These are phyloP conservation scores for Heteronetta atricapilla DNA, from an alignment of 2,113 vertebrate genomes.

Conservation along the genomic window DNA sequence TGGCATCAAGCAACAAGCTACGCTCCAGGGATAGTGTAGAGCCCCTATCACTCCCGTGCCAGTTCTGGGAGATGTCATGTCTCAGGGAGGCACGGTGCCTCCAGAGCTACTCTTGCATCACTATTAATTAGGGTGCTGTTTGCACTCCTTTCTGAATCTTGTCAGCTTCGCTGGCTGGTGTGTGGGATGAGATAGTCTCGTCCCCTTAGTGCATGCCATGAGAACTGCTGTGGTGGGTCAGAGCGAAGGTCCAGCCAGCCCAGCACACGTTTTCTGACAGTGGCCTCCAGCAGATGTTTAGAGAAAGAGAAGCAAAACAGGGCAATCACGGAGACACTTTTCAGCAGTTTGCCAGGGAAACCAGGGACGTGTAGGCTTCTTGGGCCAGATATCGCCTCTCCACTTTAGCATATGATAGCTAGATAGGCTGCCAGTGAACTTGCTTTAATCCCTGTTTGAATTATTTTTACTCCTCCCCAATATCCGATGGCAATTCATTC, in stretches of 20 bases:
- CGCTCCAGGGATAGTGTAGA: conserved; percentile 8
- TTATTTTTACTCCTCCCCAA: background rate
- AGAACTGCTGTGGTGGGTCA: background rate
- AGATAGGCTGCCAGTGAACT: conserved; percentile 16
- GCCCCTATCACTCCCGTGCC: conserved; percentile 35
- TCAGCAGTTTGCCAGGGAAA: background rate
- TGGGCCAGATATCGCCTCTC: conserved; percentile 24
- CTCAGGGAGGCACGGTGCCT: background rate
- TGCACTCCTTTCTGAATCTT: conserved; percentile 17
- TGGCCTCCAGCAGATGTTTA: conserved; percentile 50
- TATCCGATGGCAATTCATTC: background rate
- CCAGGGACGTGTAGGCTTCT: conserved; percentile 9
- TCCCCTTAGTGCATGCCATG: background rate
- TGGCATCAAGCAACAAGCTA: conserved; percentile 43
- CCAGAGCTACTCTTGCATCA: conserved; percentile 50
- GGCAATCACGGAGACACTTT: conserved; percentile 36
- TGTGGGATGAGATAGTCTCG: background rate
- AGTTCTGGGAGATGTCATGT: background rate
- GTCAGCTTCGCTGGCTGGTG: conserved; percentile 27
- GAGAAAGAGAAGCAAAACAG: conserved; percentile 28
- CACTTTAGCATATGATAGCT: background rate
- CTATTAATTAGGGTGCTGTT: conserved; percentile 48
- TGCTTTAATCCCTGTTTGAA: conserved; percentile 12
- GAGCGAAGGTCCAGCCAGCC: background rate
- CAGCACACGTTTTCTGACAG: background rate